Percentiles rank a stretch among this genome's conserved stretches.
Conservation (phyloP, 2,888 invertebrate species). For the Ormyrus pomaceus region DNA sequence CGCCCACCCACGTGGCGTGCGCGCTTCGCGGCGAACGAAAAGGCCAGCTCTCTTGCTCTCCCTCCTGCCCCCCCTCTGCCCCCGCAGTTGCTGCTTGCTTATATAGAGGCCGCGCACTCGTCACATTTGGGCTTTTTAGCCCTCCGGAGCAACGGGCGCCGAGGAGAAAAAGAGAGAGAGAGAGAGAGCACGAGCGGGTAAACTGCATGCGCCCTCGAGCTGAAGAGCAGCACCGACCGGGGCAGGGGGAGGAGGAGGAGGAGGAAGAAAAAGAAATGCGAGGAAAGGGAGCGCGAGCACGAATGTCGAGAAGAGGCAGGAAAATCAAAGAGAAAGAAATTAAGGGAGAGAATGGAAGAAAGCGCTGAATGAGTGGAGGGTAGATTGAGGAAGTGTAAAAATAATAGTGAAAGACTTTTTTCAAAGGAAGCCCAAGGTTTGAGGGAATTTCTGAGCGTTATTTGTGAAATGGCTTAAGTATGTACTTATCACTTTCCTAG, state of each 20-base stretch:
- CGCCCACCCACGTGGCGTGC: background rate
- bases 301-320: background rate
- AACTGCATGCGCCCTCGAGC: slow-evolving; percentile 9
- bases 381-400: background rate
- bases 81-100: background rate
- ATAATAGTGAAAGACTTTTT: background rate
- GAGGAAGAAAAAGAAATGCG: too few species aligned
- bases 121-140: slow-evolving; percentile 20
- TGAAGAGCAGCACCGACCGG: background rate
- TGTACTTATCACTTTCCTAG: too few species aligned
- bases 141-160: background rate
- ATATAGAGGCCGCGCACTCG: background rate
- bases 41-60: slow-evolving; percentile 3
- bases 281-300: background rate
- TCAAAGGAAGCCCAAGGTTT: too few species aligned
- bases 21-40: slow-evolving; percentile 18
- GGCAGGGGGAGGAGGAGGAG: background rate
- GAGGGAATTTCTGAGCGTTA: too few species aligned
- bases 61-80: background rate
- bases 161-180: background rate
- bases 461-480: too few species aligned
- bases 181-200: background rate
- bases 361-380: background rate
- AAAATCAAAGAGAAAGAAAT: background rate
- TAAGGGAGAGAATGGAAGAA: background rate